Percentiles rank a stretch among this genome's conserved stretches.
These are phyloP conservation scores for Phoxinus dragarum DNA, from an alignment of 2,797 vertebrate genomes.

Conservation along the genomic window DNA sequence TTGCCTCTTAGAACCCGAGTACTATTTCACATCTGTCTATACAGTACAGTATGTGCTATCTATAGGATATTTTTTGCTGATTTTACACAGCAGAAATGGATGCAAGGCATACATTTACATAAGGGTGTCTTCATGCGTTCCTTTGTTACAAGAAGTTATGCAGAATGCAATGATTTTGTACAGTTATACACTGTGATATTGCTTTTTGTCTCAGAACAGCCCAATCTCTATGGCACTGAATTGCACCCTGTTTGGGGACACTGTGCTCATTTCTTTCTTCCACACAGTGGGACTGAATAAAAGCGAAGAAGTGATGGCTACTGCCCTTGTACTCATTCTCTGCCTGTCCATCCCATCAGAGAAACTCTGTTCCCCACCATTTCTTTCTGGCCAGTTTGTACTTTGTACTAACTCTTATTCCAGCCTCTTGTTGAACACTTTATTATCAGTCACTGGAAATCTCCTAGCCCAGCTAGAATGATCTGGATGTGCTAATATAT, in stretches of 20 bases:
- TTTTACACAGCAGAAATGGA: neutral
- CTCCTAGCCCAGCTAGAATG: neutral
- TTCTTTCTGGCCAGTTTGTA: conserved; percentile 32
- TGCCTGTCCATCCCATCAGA: conserved; percentile 32
- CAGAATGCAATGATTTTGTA: neutral
- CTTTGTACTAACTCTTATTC: conserved; percentile 41
- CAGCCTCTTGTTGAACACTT: conserved; percentile 1
- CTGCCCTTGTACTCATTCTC: conserved; percentile 64
- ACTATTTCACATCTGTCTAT: conserved; percentile 2
- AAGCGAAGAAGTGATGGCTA: conserved; percentile 69
- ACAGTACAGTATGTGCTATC: neutral
- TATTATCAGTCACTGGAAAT: conserved; percentile 28
- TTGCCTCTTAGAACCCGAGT: neutral
- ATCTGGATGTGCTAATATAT: neutral
- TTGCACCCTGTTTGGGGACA: conserved; percentile 27
- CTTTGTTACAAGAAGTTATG: neutral
- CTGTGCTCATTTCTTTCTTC: conserved; percentile 60
- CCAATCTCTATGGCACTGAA: conserved; percentile 35
- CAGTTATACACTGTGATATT: neutral
- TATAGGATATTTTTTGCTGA: neutral
- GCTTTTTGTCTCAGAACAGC: neutral
- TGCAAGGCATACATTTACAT: neutral
- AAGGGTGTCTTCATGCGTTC: no score
- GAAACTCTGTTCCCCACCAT: conserved; percentile 33
- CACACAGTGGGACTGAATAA: conserved; percentile 76